These are phyloP conservation scores for Dicycla oo DNA, from an alignment of 2,888 invertebrate species.

Conservation along the genomic window DNA sequence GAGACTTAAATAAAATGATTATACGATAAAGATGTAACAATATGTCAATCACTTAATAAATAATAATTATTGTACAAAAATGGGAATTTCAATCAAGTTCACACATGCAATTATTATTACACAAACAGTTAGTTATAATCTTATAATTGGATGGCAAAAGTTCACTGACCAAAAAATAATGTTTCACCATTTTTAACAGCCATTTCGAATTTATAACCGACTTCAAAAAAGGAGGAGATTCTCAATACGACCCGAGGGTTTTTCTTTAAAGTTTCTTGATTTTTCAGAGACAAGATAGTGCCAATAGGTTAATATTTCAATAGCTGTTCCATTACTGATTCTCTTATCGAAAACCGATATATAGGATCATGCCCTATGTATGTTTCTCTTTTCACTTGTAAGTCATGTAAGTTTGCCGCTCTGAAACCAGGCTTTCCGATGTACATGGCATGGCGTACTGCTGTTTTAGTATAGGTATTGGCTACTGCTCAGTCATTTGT, in stretches of 20 bases:
- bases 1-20: constrained; percentile 13
- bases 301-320: neutral
- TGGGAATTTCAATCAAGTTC: constrained; percentile 31
- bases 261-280: neutral
- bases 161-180: neutral
- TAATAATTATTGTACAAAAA: constrained; percentile 44
- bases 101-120: constrained; percentile 43
- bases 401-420: too few relatives aligned
- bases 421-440: too few relatives aligned
- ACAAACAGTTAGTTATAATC: constrained; percentile 28
- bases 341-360: neutral
- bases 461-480: too few relatives aligned
- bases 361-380: neutral
- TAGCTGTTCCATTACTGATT: neutral
- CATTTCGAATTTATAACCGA: neutral
- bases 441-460: too few relatives aligned
- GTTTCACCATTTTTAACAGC: neutral
- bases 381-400: neutral
- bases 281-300: neutral
- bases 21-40: constrained; percentile 40
- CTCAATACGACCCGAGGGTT: neutral
- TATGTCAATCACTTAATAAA: constrained; percentile 42
- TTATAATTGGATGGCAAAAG: constrained; percentile 4
- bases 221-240: neutral
- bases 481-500: too few relatives aligned